Evolutionary conservation across 35 echinoderm and acorn worm species (phyloP).

Genomic region (Holothuria glaberrima): DNA sequence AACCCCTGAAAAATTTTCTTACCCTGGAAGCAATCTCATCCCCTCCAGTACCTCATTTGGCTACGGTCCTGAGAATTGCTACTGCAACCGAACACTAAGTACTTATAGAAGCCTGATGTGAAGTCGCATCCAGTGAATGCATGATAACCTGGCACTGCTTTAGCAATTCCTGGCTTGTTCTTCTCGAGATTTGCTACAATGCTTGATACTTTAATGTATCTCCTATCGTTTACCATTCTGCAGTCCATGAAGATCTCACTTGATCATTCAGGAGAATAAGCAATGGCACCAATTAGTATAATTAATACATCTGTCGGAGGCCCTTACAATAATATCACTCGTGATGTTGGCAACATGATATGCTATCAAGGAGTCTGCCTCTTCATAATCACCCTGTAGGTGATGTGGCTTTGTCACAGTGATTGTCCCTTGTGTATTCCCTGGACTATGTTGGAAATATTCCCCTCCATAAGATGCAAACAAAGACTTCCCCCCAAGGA

Average conservation of each 20-base stretch:
- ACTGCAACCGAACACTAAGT: too few species aligned
- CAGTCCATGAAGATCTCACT: conserved; percentile 65
- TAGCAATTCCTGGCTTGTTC: conserved; percentile 37
- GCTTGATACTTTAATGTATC: conserved; percentile 70
- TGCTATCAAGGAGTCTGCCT: too few species aligned
- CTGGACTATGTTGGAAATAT: background rate
- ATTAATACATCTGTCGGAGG: conserved; percentile 28
- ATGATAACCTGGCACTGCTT: conserved; percentile 63
- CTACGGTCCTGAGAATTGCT: too few species aligned
- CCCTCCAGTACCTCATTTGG: too few species aligned
- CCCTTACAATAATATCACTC: background rate
- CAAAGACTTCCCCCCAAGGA: conserved; percentile 1
- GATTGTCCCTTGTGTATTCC: background rate
- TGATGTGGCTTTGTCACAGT: background rate
- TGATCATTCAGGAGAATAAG: background rate
- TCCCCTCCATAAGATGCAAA: conserved; percentile 15
- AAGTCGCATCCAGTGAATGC: conserved; percentile 87
- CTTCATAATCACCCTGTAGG: too few species aligned
- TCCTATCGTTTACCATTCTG: conserved; percentile 43
- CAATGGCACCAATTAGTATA: background rate
- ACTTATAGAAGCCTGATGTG: conserved; percentile 53
- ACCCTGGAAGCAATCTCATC: too few species aligned
- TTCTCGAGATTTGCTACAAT: conserved; percentile 54
- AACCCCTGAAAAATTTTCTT: too few species aligned
- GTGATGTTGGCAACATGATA: conserved; percentile 20